Base-by-base conservation (phyloP, 92 coral and sea anemone genomes). In the Phymanthus crucifer region DNA sequence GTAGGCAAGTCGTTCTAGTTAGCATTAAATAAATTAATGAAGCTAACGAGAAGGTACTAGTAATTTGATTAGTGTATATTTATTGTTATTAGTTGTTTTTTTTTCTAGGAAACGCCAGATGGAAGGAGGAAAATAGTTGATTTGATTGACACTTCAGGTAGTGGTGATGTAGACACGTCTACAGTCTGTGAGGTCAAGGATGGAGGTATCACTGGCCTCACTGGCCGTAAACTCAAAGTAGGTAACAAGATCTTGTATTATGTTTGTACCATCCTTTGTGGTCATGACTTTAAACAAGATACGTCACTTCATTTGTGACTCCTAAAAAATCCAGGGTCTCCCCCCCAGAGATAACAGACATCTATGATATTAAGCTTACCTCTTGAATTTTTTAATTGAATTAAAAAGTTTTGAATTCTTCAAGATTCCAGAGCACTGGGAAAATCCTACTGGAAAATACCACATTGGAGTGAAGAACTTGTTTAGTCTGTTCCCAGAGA, bases 161-260 rank as follows among this genome's bases (percentile, higher is more conserved):
- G 99, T 83, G 99, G 99, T 70, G 99, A 95, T 89, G 98, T 95
- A 0, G 97, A 93, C 69, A 95, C 99, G 1, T 93, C 98, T 27
- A 91, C 96, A 21, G 90, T 95, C 35, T 81, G 83, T 77, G 94
- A 90, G 65, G 73, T 83, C 10, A 40, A 81, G 3, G 98, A 93
- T 76, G 98, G 99, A 6, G 83, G 35, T 47, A 74, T 96, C 13
- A 78, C 80, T n/a, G 99, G 99, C 24, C 81, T 93, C 66, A 82
- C 99, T 19, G 99, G 98, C 31, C 88, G 93, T 68, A 89, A 91
- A 40, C 83, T 96, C 33, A 87, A 86, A 95, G 99, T 96, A 56
- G 47, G 24, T 24, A 34, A 3, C 16, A 12, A 24, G 26, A 23
- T 23, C 3, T 2, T 24, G 33, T 24, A 13, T 6, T 12, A 27